These are phyloP conservation scores for Achroia grisella DNA, from an alignment of 1,140 invertebrate species.

Conservation along the genomic window DNA sequence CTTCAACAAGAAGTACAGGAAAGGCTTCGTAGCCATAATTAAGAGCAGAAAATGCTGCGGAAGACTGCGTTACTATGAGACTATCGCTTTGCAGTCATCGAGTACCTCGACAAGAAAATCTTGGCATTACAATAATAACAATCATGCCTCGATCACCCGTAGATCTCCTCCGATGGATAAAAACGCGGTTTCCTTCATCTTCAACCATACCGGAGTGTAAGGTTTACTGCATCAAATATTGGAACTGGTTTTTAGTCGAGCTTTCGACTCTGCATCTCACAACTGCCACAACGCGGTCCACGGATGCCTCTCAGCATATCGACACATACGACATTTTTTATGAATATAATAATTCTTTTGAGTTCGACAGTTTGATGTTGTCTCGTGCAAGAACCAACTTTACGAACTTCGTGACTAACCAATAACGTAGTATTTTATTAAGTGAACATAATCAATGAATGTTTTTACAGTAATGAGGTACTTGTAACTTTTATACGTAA, in stretches of 20 bases:
- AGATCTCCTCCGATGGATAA: conserved; percentile 78
- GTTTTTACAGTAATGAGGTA: conserved; percentile 21
- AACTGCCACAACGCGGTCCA: neutral
- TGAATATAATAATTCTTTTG: conserved; percentile 26
- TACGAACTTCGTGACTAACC: conserved; percentile 16
- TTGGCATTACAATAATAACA: conserved; percentile 84
- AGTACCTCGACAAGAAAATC: conserved; percentile 87
- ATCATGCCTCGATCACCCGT: conserved; percentile 77
- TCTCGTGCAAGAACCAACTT: conserved; percentile 37
- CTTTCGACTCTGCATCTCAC: conserved; percentile 1
- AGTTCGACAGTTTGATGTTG: conserved; percentile 49
- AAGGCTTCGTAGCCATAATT: conserved; percentile 92
- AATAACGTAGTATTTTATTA: conserved; percentile 12
- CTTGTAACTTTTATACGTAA: conserved; percentile 60
- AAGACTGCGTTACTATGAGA: conserved; percentile 86
- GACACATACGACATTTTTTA: conserved; percentile 35
- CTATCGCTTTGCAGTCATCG: conserved; percentile 87
- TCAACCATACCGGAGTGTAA: conserved; percentile 71
- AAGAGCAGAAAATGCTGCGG: conserved; percentile 89
- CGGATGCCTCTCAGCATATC: conserved; percentile 41
- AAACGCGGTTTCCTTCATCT: conserved; percentile 84
- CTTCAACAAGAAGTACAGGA: conserved; percentile 96
- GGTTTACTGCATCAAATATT: neutral
- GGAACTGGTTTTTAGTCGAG: conserved; percentile 11
- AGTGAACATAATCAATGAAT: conserved; percentile 33